Base-by-base conservation (phyloP, 2,888 invertebrate genomes). In the Craniophora ligustri region DNA sequence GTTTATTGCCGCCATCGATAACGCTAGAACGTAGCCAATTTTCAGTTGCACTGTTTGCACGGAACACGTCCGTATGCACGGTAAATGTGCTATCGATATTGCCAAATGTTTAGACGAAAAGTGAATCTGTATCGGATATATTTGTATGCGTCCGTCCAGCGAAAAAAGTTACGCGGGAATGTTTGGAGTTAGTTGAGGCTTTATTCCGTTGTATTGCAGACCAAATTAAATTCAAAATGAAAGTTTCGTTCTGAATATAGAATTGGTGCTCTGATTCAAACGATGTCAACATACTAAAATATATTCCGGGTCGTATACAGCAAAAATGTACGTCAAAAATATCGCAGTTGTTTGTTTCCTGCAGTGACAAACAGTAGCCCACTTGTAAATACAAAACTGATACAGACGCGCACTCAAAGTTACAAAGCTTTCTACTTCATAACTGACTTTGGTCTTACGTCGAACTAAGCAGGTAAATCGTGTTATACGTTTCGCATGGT, bases 1-100 rank as follows among this genome's bases (percentile, higher is more conserved):
- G 58, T 76, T 76, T 72, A 76, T 75, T 62, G 54, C 60, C 14
- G 30, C 50, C 73, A 76, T 76, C 72, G 72, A 70, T 70, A 75
- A 65, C 72, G 54, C 48, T 46, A 46, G 41, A 67, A 55, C 38
- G 40, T 38, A 62, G 57, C 57, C 75, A 72, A 73, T 72, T 67
- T 75, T 67, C 72, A 56, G 70, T 75, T 59, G 73, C 64, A 60
- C 48, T 46, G 51, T 67, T 64, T 61, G 61, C 67, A 56, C 55
- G 45, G 53, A 44, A 47, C 41, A 46, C 38, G 42, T 40, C 46
- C 48, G 32, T 45, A 50, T 70, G 62, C 67, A 66, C 55, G 40
- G 45, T 66, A 42, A 70, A 70, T 66, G 57, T 42, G 66, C 66
- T 56, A 53, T 47, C 55, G 47, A 73, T 69, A 51, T 39, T 23